These are phyloP conservation scores for Mormyrus hasselquistii DNA, from an alignment of 2,797 vertebrate species.

Conservation along the genomic window DNA sequence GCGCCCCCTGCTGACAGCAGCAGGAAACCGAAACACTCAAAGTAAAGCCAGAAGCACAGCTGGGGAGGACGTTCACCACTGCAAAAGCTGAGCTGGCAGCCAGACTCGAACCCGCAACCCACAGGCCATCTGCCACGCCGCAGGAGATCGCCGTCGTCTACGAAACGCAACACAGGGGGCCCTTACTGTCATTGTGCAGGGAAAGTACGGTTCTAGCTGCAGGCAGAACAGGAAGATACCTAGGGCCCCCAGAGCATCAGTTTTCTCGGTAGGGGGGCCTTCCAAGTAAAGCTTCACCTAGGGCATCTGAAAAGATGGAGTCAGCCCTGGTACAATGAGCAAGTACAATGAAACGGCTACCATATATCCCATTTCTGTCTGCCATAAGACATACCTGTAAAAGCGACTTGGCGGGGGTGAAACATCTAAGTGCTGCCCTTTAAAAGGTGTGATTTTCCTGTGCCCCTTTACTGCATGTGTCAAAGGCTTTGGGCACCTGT, in stretches of 20 bases:
- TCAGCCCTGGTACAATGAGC: not conserved
- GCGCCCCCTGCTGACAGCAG: not conserved
- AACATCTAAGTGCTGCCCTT: not conserved
- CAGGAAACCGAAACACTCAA: not conserved
- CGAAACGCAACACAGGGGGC: not conserved
- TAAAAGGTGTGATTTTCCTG: not conserved
- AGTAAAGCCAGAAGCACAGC: not conserved
- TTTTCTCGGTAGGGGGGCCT: not conserved
- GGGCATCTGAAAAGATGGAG: not conserved
- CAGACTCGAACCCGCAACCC: not conserved
- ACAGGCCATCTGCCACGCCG: not conserved
- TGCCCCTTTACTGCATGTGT: not conserved
- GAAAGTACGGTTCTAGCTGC: not conserved
- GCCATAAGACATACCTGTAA: not conserved
- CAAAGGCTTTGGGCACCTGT: not conserved
- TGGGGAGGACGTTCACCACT: not conserved
- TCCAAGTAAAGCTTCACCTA: not conserved
- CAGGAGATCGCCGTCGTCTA: not conserved
- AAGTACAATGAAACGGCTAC: not conserved
- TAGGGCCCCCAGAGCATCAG: not conserved
- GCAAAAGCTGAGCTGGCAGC: not conserved
- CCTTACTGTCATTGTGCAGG: not conserved
- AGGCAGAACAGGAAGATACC: not conserved
- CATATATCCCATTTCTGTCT: not conserved
- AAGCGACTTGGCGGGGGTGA: not conserved